A percentile compares a stretch with the other conserved stretches of the same genome.
These are phyloP conservation scores for Prolemur simus DNA, from an alignment of 2,113 vertebrate species.

Conservation along the genomic window DNA sequence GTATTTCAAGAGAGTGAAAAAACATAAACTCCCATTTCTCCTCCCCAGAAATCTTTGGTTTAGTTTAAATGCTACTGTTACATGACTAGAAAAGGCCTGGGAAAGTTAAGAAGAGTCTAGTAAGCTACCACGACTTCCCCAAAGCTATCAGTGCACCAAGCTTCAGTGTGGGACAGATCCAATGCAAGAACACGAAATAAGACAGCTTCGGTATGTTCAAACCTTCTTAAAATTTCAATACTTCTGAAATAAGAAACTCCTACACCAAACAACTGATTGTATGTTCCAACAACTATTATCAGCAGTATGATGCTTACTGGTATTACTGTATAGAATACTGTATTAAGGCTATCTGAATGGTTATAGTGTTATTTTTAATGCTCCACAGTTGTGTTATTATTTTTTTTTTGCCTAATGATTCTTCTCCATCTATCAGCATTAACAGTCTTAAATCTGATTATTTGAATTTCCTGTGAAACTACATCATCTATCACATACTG, in stretches of 20 bases:
- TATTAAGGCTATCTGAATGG: background rate
- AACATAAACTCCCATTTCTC: background rate
- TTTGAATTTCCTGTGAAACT: constrained; percentile 11
- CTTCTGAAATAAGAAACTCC: background rate
- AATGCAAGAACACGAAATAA: background rate
- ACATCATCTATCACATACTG: background rate
- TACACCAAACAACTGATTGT: background rate
- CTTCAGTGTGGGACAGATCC: background rate
- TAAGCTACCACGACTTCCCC: background rate
- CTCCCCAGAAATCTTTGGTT: background rate
- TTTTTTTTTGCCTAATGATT: background rate
- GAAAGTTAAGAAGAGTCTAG: background rate
- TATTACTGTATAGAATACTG: background rate
- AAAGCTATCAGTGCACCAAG: background rate
- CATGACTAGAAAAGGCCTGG: background rate
- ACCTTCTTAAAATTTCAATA: background rate
- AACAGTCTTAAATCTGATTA: constrained; percentile 16
- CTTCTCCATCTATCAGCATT: background rate
- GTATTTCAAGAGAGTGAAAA: background rate
- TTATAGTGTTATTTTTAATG: background rate
- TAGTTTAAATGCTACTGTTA: background rate
- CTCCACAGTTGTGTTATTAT: background rate
- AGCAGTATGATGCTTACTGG: background rate
- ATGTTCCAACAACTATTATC: background rate
- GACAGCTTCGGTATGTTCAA: background rate